Evolutionary conservation across 1,140 invertebrate species (phyloP), one percentile per base, ranked within the genome.

Genomic region (Papilio aristodemus): DNA sequence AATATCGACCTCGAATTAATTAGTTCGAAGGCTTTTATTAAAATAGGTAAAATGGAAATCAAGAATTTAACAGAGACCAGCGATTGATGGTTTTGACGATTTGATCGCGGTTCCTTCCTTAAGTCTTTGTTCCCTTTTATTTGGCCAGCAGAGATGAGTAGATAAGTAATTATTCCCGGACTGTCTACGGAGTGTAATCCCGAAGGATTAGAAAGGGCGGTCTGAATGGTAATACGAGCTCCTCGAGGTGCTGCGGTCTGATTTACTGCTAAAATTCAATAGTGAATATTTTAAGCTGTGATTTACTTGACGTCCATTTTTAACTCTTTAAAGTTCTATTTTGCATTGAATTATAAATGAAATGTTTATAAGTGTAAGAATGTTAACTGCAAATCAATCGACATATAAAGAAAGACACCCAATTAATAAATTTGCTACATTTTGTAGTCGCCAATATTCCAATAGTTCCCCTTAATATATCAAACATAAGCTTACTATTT

Each of bases 261-360:
- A 91, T 89, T 91, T 91, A 88, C 83, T 81, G 85, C 86, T 83
- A 85, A 84, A 81, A 86, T 89, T 89, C 86, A 89, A 91, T 91
- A 87, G 77, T 89, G 87, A 91, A 91, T 89, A 89, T 87, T 89
- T 87, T 86, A 91, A 84, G 79, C 75, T 70, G 76, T 85, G 81
- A 88, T 88, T 89, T 87, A 90, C 86, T 82, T 72, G 50, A 66
- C 71, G 73, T 72, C 74, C 76, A 76, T 71, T 85, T 80, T 77
- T 81, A 82, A 78, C 79, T 69, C 81, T 78, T 78, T 80, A 80
- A 69, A 76, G 78, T 83, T 80, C 73, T 83, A 75, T 17, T 58
- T 64, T 68, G 32, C 27, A 63, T 11, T 62, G n/a, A 25, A 54
- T 73, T 59, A 17, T 69, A 57, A 32, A 59, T 60, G 57, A 58